Base-by-base conservation (phyloP, 2,113 vertebrate species). In the Caretta caretta region DNA sequence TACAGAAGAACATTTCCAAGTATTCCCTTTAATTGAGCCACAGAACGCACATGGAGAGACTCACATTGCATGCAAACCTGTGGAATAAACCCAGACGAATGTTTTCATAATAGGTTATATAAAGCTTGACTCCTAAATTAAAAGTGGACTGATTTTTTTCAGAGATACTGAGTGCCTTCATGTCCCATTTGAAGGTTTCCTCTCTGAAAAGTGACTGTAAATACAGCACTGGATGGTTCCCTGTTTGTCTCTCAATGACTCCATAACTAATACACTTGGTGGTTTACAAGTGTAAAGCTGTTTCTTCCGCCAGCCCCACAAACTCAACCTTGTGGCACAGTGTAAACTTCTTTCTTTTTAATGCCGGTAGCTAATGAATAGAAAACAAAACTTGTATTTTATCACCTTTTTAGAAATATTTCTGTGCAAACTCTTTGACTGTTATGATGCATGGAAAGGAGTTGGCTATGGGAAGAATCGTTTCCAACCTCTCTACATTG, bases 11-110 rank as follows among this genome's bases (percentile, higher is more conserved):
- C 78, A 51, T 57, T 35, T 87, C 3, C 0, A 86, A 87, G 53
- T 83, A 27, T 76, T 94, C 85, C 54, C 78, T 96, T 84, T 96
- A 90, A 86, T 88, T 81, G 0, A 19, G 20, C 20, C 91, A 78
- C 78, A 72, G 72, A 48, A 48, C 14, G 12, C 42, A 78, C 87
- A 80, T 57, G 75, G 76, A 57, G 48, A 49, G 51, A 48, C 38
- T 90, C 86, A 1, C 20, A 56, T 11, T 46, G 87, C 51, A 83
- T 46, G 20, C 38, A 25, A 27, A 25, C 42, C 24, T 75, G 38
- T 24, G 24, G 24, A 46, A 14, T 35, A 90, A 80, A 88, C 69
- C 59, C 38, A 84, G 46, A 65, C 83, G 27, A 0, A 90, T 81
- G 62, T 49, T 50, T 78, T 80, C 2, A 0, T 12, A 7, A 80